These are phyloP conservation scores for Suillia variegata DNA, from an alignment of 2,888 invertebrate species.

Conservation along the genomic window DNA sequence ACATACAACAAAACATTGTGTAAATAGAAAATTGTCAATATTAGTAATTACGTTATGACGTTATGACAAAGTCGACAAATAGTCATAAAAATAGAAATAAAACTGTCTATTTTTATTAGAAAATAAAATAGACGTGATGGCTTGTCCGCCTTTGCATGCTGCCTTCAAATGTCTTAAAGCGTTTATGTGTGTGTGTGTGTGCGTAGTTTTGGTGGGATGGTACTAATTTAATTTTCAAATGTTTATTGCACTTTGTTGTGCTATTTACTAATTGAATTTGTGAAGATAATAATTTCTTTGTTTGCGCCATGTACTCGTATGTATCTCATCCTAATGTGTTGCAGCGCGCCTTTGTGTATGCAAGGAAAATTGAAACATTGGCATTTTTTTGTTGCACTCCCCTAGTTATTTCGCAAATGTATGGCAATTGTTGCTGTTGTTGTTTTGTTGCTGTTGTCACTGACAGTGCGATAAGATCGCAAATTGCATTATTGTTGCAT, in stretches of 20 bases:
- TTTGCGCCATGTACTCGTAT: background rate
- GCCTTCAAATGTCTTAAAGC: background rate
- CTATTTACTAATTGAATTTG: background rate
- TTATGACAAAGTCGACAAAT: background rate
- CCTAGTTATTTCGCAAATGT: background rate
- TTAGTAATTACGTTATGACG: background rate
- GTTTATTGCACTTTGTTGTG: background rate
- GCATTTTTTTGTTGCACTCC: background rate
- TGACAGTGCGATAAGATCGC: too few species aligned
- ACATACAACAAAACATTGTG: too few species aligned
- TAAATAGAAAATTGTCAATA: constrained; percentile 1
- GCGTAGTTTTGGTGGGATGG: background rate
- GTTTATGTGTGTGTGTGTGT: background rate
- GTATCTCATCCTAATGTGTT: background rate
- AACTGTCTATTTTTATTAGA: background rate
- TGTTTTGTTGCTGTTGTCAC: background rate
- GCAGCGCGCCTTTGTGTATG: background rate
- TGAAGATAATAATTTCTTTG: background rate
- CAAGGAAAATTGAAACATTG: background rate
- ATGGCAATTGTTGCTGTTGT: background rate
- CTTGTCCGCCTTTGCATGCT: background rate
- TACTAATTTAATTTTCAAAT: constrained; percentile 1
- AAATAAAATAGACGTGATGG: too few species aligned
- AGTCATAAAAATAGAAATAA: background rate
- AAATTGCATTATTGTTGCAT: background rate